Percentiles rank a stretch among this genome's conserved stretches.
Evolutionary conservation across 2,888 invertebrate species (phyloP).

Genomic region (Orchesellides sinensis): DNA sequence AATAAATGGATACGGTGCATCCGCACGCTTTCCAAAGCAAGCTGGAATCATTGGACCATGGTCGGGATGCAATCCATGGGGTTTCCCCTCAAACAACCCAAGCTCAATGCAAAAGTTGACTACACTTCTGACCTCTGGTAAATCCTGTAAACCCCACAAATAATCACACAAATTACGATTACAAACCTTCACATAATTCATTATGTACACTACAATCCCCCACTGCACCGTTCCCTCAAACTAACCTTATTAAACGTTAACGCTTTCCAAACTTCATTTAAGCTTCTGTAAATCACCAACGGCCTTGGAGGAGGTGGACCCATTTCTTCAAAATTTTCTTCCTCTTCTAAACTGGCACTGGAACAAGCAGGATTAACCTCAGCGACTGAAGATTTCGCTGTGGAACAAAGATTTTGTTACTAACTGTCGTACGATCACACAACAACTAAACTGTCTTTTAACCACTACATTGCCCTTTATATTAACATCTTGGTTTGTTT

Average conservation of each 20-base stretch:
- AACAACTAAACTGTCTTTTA: too few relatives aligned
- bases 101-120: slow-evolving; percentile 14
- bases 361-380: too few relatives aligned
- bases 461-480: too few relatives aligned
- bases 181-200: too few relatives aligned
- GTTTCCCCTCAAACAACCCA: slow-evolving; percentile 17
- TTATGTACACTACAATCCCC: background rate
- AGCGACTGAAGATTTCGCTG: too few relatives aligned
- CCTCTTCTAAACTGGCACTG: too few relatives aligned
- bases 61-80: background rate
- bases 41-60: background rate
- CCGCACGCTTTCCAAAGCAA: slow-evolving; percentile 57
- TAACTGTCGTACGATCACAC: too few relatives aligned
- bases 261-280: slow-evolving; percentile 20
- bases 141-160: slow-evolving; percentile 26
- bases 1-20: slow-evolving; percentile 76
- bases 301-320: background rate
- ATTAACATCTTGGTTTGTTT: too few relatives aligned
- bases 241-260: slow-evolving; percentile 9
- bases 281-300: slow-evolving; percentile 27
- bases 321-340: background rate
- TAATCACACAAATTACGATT: background rate
- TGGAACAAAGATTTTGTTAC: too few relatives aligned
- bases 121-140: slow-evolving; percentile 18
- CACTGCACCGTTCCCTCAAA: background rate